These are phyloP conservation scores for Ambastaia sidthimunki DNA, from an alignment of 2,797 vertebrate genomes.

Conservation along the genomic window DNA sequence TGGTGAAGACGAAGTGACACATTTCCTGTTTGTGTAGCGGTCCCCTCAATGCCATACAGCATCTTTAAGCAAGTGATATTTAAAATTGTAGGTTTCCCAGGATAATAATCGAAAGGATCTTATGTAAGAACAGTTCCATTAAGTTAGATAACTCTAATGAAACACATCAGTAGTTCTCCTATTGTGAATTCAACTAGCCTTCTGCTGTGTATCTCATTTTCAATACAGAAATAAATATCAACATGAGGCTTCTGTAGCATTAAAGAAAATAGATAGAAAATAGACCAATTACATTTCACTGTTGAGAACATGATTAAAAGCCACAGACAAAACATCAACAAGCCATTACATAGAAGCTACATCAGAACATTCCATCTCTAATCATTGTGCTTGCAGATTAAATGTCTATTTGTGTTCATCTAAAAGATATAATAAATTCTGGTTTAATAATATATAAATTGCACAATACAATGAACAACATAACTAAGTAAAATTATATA, in stretches of 20 bases:
- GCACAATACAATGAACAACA: no score
- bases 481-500: no score
- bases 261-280: neutral
- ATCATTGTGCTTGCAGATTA: neutral
- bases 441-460: no score
- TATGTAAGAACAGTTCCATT: conserved; percentile 37
- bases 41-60: conserved; percentile 27
- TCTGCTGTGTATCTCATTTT: neutral
- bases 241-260: neutral
- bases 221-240: neutral
- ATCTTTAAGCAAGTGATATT: conserved; percentile 44
- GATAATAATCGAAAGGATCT: conserved; percentile 10
- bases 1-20: conserved; percentile 62
- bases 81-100: conserved; percentile 13
- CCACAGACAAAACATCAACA: conserved; percentile 19
- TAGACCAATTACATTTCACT: neutral
- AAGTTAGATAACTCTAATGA: conserved; percentile 29
- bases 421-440: conserved; percentile 14
- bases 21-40: conserved; percentile 60
- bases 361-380: neutral
- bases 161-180: neutral
- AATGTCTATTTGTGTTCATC: neutral
- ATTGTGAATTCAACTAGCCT: conserved; percentile 1
- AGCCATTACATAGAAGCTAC: neutral
- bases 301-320: neutral